These are phyloP conservation scores for Chirona hameri DNA, from an alignment of 2,888 invertebrate genomes.

Conservation along the genomic window DNA sequence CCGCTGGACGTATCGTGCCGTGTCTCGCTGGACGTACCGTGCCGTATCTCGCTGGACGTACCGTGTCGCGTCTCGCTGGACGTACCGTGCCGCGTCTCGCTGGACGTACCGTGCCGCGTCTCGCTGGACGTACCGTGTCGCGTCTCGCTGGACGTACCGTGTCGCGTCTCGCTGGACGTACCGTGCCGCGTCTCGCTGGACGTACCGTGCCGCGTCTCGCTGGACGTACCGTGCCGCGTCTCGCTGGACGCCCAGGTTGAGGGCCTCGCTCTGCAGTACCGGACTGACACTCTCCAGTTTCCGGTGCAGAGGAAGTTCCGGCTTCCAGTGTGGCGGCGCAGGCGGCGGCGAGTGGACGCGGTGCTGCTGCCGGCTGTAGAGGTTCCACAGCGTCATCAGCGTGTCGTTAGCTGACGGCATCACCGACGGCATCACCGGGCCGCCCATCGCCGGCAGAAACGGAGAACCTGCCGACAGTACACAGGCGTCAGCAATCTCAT, in stretches of 20 bases:
- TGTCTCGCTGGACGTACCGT: neutral
- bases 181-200: neutral
- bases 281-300: neutral
- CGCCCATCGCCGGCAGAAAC: conserved; percentile 13
- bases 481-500: neutral
- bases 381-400: conserved; percentile 27
- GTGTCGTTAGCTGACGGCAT: conserved; percentile 24
- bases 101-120: neutral
- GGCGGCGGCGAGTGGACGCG: no score
- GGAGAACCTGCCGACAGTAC: neutral
- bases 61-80: neutral
- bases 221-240: neutral
- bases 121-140: neutral
- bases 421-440: neutral
- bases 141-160: neutral
- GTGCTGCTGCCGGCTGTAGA: conserved; percentile 7
- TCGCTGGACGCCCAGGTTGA: neutral
- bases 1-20: no score
- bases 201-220: neutral
- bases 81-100: neutral
- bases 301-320: neutral
- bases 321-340: neutral
- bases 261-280: neutral
- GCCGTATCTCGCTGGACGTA: neutral
- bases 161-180: neutral